phyloP scores from a whole-genome alignment of 2,797 vertebrate genomes.

The Chaenodraco wilsoni region DNA sequence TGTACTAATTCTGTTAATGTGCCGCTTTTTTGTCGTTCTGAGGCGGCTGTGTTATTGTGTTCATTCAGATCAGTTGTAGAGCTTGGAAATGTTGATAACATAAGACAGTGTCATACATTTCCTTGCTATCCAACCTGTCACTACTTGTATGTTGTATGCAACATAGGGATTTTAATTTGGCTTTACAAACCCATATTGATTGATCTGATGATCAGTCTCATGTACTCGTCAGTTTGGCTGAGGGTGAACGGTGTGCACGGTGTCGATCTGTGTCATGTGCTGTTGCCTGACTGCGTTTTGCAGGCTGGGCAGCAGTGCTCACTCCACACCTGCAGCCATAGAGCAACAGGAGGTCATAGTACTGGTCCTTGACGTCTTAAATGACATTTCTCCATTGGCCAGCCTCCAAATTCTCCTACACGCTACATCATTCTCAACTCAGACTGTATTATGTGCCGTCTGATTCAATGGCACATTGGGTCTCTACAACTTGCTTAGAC shows the following conservation, averaged over 20 bases:
- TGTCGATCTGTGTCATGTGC: slow-evolving; percentile 87
- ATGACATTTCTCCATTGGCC: slow-evolving; percentile 84
- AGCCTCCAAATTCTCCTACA: slow-evolving; percentile 88
- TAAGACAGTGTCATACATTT: background rate
- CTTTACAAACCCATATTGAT: background rate
- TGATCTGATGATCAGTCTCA: background rate
- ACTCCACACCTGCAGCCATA: slow-evolving; percentile 89
- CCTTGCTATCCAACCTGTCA: background rate
- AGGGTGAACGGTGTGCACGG: slow-evolving; percentile 87
- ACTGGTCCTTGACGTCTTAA: slow-evolving; percentile 90
- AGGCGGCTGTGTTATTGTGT: background rate
- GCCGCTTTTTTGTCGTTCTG: rapidly evolving
- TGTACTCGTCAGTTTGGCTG: slow-evolving; percentile 58
- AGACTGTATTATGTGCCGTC: background rate
- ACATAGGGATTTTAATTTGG: background rate
- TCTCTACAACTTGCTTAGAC: too few relatives aligned
- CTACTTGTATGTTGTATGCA: too few relatives aligned
- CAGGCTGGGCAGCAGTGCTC: slow-evolving; percentile 84
- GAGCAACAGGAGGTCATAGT: slow-evolving; percentile 94
- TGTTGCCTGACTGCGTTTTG: slow-evolving; percentile 86
- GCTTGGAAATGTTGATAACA: too few relatives aligned
- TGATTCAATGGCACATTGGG: background rate
- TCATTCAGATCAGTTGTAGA: background rate
- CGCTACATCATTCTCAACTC: background rate
- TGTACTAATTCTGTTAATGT: rapidly evolving